These are phyloP conservation scores for Delphinapterus leucas DNA, from an alignment of 2,113 vertebrate genomes.

Conservation along the genomic window DNA sequence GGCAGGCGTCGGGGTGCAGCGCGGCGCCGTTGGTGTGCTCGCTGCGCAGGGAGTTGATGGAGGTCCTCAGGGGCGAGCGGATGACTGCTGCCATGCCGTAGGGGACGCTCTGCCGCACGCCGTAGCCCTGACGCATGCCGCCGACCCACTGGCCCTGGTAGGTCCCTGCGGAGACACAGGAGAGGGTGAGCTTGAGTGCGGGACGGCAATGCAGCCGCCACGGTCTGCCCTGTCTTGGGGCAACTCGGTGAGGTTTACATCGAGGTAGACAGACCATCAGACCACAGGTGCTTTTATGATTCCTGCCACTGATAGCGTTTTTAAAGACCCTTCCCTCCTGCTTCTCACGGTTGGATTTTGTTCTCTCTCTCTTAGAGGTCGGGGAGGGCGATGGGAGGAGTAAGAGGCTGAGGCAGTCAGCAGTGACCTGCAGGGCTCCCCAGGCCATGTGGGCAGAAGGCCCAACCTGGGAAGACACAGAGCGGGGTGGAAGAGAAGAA, in stretches of 20 bases:
- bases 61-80: slow-evolving; percentile 96
- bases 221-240: fast-evolving
- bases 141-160: slow-evolving; percentile 98
- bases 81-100: slow-evolving; percentile 98
- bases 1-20: slow-evolving; percentile 86
- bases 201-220: fast-evolving
- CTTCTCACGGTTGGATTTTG: fast-evolving
- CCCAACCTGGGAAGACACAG: not conserved
- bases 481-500: no score
- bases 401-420: fast-evolving
- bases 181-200: not conserved
- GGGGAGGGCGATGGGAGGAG: not conserved
- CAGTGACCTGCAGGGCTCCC: not conserved
- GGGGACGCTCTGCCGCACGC: slow-evolving; percentile 96
- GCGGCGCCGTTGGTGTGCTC: slow-evolving; percentile 95
- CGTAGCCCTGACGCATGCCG: slow-evolving; percentile 97
- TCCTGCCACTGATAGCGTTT: fast-evolving
- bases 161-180: slow-evolving; percentile 85
- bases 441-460: fast-evolving
- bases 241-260: fast-evolving
- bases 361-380: not conserved
- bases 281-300: fast-evolving
- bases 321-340: not conserved
- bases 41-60: slow-evolving; percentile 98
- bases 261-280: fast-evolving